Evolutionary conservation across 1,140 invertebrate species (phyloP).

Genomic region (Drosophila triauraria): DNA sequence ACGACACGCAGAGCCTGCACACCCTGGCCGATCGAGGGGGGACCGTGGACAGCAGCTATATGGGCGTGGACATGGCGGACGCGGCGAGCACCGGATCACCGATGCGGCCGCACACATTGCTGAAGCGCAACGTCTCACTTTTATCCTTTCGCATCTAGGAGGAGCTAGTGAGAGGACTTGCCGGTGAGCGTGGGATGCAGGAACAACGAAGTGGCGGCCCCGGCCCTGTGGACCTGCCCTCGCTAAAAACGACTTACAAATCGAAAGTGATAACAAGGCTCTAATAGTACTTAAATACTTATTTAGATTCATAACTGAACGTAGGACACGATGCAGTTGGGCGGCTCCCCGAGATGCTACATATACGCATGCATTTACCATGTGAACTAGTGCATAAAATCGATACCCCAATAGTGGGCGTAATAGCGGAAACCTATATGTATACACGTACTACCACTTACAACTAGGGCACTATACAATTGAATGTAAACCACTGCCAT

Average conservation of each 20-base stretch:
- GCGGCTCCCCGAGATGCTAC: slow-evolving; percentile 43
- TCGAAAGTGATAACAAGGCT: slow-evolving; percentile 80
- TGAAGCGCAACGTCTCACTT: slow-evolving; percentile 83
- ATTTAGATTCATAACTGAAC: slow-evolving; percentile 67
- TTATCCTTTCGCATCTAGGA: slow-evolving; percentile 82
- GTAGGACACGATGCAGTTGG: slow-evolving; percentile 53
- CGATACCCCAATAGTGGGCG: slow-evolving; percentile 55
- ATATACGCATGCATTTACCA: slow-evolving; percentile 77
- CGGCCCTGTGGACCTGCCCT: slow-evolving; percentile 44
- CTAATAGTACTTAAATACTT: slow-evolving; percentile 75
- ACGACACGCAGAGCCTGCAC: slow-evolving; percentile 78
- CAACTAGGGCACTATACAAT: slow-evolving; percentile 72
- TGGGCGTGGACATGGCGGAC: slow-evolving; percentile 66
- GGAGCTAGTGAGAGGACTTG: slow-evolving; percentile 5
- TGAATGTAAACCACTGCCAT: slow-evolving; percentile 78
- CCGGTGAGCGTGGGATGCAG: slow-evolving; percentile 35
- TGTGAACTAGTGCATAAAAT: slow-evolving; percentile 78
- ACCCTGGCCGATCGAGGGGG: slow-evolving; percentile 66
- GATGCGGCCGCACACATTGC: slow-evolving; percentile 64
- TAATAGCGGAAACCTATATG: slow-evolving; percentile 43
- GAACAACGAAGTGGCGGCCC: slow-evolving; percentile 54
- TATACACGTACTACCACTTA: slow-evolving; percentile 47
- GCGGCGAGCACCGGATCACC: slow-evolving; percentile 58
- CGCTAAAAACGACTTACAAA: slow-evolving; percentile 74
- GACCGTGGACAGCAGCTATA: slow-evolving; percentile 68